phyloP scores from a whole-genome alignment of 92 coral and sea anemone species.

The Parazoanthus atlanticus region DNA sequence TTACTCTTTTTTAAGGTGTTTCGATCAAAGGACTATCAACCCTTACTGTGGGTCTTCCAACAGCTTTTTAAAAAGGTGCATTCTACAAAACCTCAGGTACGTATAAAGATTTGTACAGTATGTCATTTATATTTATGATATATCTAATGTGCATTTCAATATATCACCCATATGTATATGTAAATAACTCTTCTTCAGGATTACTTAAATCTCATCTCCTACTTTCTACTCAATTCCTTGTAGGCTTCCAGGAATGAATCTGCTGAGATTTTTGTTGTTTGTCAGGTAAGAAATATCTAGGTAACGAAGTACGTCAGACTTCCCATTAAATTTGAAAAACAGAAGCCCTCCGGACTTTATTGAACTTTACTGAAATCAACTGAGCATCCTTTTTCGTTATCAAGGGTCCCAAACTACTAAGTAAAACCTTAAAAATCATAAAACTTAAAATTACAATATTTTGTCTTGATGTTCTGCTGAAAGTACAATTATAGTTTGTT shows the following conservation, averaged over 20 bases:
- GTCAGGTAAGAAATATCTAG: constrained; percentile 73
- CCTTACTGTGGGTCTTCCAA: constrained; percentile 92
- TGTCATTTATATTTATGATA: neutral
- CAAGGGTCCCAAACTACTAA: too few relatives aligned
- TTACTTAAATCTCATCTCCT: neutral
- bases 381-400: too few relatives aligned
- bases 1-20: constrained; percentile 68
- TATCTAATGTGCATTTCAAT: neutral
- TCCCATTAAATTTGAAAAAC: too few relatives aligned
- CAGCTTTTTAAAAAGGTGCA: constrained; percentile 96
- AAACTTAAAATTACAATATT: too few relatives aligned
- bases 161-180: neutral
- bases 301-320: neutral
- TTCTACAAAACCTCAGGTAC: constrained; percentile 93
- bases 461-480: too few relatives aligned
- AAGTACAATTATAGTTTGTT: too few relatives aligned
- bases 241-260: constrained; percentile 95
- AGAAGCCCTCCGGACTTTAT: too few relatives aligned
- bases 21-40: constrained; percentile 96
- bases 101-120: constrained; percentile 17
- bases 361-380: too few relatives aligned
- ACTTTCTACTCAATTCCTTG: neutral
- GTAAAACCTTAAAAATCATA: too few relatives aligned
- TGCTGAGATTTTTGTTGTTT: constrained; percentile 96
- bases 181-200: too few relatives aligned